Percentiles rank a stretch among this genome's conserved stretches.
These are phyloP conservation scores for Cepphus grylle DNA, from an alignment of 2,113 vertebrate genomes.

Conservation along the genomic window DNA sequence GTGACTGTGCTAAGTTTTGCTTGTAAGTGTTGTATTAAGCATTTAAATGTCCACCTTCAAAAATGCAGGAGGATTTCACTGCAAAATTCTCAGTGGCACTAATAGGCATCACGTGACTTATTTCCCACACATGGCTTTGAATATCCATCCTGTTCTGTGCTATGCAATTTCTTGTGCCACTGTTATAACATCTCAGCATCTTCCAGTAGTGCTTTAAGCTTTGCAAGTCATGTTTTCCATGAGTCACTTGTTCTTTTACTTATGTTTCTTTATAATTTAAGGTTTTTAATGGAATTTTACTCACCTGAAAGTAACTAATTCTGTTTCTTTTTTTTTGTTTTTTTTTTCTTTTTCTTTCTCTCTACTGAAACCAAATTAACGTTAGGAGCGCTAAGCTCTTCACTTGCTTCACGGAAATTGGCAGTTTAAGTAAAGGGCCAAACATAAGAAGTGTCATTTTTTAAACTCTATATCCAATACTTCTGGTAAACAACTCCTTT, in stretches of 20 bases:
- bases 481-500: not conserved
- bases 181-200: not conserved
- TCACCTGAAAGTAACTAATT: not conserved
- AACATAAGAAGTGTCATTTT: not conserved
- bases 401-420: not conserved
- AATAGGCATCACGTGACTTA: not conserved
- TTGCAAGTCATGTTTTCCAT: not conserved
- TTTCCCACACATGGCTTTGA: not conserved
- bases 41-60: conserved; percentile 6
- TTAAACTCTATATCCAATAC: not conserved
- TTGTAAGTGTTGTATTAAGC: not conserved
- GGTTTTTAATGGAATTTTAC: not conserved
- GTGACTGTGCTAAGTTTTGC: not conserved
- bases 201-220: not conserved
- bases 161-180: not conserved
- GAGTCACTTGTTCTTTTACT: not conserved
- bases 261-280: not conserved
- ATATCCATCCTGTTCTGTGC: not conserved
- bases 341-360: no score
- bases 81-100: not conserved
- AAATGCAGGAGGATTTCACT: not conserved
- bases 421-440: not conserved
- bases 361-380: not conserved
- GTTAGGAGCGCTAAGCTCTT: not conserved
- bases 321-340: rapidly evolving